Evolutionary conservation across 2,113 vertebrate species (phyloP).

Genomic region (Cisticola juncidis): DNA sequence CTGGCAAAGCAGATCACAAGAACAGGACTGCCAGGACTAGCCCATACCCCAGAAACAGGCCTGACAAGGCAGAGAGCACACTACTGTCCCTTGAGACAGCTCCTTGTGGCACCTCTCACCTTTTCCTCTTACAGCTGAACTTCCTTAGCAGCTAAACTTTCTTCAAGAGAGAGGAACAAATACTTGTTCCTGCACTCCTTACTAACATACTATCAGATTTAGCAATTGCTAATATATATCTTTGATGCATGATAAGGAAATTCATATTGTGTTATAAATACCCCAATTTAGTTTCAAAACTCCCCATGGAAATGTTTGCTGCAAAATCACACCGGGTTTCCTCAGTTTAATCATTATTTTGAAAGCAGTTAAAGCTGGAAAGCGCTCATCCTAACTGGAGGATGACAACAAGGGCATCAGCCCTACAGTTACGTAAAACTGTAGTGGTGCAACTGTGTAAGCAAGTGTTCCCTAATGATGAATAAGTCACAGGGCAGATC

Average conservation of each 20-base stretch:
- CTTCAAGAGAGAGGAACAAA: background rate
- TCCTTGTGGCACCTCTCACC: background rate
- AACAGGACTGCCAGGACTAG: background rate
- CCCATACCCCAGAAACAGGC: background rate
- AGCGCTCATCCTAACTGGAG: background rate
- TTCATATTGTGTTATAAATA: background rate
- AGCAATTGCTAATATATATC: background rate
- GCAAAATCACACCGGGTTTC: background rate
- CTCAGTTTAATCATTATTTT: slow-evolving; percentile 2
- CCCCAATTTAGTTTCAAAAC: background rate
- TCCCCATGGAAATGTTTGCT: background rate
- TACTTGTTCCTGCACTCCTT: background rate
- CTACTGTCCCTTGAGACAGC: background rate
- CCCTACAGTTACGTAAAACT: background rate
- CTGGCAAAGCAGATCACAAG: background rate
- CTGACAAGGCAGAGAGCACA: background rate
- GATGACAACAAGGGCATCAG: background rate
- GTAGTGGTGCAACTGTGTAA: background rate
- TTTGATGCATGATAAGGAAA: background rate
- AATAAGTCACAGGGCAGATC: background rate
- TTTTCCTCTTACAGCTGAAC: background rate
- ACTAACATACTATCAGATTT: background rate
- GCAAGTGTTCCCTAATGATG: background rate
- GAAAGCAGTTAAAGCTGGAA: background rate
- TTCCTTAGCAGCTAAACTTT: background rate